Conservation (phyloP, 2,797 vertebrate species). For the Melopsittacus undulatus region DNA sequence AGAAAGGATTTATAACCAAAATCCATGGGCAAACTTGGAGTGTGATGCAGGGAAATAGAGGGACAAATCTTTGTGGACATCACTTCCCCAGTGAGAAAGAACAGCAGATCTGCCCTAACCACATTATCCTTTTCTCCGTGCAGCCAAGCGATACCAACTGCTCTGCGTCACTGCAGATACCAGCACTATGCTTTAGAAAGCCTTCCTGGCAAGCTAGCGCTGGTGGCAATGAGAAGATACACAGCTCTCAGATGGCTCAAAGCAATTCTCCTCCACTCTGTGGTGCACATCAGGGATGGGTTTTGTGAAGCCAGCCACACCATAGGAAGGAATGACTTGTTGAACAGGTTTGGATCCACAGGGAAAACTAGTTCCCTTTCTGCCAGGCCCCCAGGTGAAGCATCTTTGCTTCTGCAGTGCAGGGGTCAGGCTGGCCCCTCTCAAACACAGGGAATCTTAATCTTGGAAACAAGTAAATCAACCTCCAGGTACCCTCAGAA, state of each 20-base stretch:
- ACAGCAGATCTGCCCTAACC: neutral
- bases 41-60: neutral
- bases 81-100: neutral
- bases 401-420: neutral
- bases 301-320: neutral
- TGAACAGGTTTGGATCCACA: neutral
- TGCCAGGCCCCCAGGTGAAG: neutral
- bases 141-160: neutral
- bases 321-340: neutral
- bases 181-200: rapidly evolving
- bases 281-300: neutral
- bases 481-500: neutral
- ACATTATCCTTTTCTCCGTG: neutral
- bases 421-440: neutral
- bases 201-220: neutral
- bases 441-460: neutral
- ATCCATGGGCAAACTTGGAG: neutral
- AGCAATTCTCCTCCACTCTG: neutral
- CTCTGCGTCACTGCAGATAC: rapidly evolving
- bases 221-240: neutral
- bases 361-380: neutral
- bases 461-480: neutral
- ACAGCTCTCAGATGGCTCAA: neutral
- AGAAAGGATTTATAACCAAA: neutral
- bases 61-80: neutral